These are phyloP conservation scores for Corythornis madagascariensis DNA, from an alignment of 2,113 vertebrate species.

Conservation along the genomic window DNA sequence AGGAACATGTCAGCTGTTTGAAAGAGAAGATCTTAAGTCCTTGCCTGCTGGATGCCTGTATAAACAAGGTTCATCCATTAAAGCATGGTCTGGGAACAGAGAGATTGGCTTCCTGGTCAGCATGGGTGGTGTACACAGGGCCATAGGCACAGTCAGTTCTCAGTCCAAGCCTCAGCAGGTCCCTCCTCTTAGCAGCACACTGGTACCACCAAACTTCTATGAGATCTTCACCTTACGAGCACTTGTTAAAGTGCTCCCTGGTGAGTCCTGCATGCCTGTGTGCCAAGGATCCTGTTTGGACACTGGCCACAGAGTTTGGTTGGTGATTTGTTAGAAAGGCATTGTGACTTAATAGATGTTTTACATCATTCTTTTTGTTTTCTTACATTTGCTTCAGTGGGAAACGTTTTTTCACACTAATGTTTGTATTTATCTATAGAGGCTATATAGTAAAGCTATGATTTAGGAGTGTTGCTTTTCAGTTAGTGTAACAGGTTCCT, in stretches of 20 bases:
- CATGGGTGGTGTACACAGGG: background rate
- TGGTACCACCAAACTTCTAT: background rate
- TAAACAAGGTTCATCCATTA: background rate
- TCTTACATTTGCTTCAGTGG: background rate
- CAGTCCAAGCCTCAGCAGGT: too few species aligned
- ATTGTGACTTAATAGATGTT: background rate
- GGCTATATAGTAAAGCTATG: background rate
- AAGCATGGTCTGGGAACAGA: background rate
- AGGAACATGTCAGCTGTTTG: background rate
- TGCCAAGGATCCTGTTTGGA: background rate
- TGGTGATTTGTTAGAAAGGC: background rate
- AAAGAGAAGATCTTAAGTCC: background rate
- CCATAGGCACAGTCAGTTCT: background rate
- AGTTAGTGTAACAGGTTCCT: background rate
- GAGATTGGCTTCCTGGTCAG: background rate
- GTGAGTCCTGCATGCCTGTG: background rate
- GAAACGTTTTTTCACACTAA: background rate
- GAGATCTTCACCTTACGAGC: background rate
- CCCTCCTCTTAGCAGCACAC: background rate
- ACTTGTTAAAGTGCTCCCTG: background rate
- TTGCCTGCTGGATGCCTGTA: background rate
- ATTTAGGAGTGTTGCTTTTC: background rate
- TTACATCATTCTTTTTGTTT: background rate
- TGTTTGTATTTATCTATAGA: background rate
- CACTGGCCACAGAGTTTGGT: background rate